Evolutionary conservation across 2,113 vertebrate species (phyloP).

Genomic region (Psittacula cyanocephala): DNA sequence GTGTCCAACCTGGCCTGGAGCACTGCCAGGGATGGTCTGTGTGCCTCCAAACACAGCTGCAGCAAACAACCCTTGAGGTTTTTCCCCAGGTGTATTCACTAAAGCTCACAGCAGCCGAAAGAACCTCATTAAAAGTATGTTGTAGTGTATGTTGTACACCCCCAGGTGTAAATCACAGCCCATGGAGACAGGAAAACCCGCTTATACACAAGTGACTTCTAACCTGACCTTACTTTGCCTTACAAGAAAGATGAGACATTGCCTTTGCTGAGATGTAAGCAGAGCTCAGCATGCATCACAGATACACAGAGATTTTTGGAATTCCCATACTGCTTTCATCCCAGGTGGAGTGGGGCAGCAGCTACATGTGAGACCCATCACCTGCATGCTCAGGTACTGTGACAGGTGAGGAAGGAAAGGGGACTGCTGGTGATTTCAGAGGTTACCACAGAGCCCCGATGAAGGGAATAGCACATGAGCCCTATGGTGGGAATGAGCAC

Average conservation of each 20-base stretch:
- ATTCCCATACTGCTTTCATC: neutral
- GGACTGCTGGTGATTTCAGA: neutral
- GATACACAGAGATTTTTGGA: too few relatives aligned
- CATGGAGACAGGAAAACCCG: too few relatives aligned
- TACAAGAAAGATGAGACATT: accelerated
- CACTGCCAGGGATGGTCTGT: neutral
- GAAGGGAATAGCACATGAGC: too few relatives aligned
- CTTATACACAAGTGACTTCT: too few relatives aligned
- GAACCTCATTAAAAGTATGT: accelerated
- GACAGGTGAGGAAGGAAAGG: neutral
- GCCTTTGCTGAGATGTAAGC: accelerated
- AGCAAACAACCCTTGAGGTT: neutral
- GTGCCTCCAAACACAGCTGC: neutral
- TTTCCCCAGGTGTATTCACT: accelerated
- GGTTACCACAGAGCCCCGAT: neutral
- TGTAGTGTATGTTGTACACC: too few relatives aligned
- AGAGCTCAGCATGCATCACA: accelerated
- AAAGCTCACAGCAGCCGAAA: neutral
- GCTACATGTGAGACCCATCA: accelerated
- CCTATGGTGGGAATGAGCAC: neutral
- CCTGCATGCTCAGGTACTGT: neutral
- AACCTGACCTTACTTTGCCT: too few relatives aligned
- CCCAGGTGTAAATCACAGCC: too few relatives aligned
- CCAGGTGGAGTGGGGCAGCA: accelerated
- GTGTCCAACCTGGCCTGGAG: neutral